These are phyloP conservation scores for Cercopithecus neglectus DNA, from an alignment of 2,797 vertebrate genomes.

Conservation along the genomic window DNA sequence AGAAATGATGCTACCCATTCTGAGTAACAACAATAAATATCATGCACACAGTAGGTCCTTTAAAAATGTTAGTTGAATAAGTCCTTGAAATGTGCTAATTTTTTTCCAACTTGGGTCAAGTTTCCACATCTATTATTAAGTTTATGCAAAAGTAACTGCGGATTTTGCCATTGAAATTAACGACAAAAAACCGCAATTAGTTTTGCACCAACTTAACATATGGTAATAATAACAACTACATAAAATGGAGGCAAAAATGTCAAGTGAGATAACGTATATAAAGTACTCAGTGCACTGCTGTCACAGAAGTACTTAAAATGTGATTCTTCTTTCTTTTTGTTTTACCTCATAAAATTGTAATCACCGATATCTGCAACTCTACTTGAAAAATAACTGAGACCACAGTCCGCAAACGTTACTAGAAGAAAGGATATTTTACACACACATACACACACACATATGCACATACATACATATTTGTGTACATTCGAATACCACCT, in stretches of 20 bases:
- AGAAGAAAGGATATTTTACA: not conserved
- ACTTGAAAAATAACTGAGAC: not conserved
- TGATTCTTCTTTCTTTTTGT: not conserved
- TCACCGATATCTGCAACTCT: not conserved
- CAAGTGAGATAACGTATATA: not conserved
- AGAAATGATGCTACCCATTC: not conserved
- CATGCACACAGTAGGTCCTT: not conserved
- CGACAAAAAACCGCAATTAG: not conserved
- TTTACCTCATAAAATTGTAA: not conserved
- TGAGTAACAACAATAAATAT: not conserved
- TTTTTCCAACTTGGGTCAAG: not conserved
- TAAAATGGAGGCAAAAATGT: not conserved
- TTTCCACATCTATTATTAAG: not conserved
- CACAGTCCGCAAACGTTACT: not conserved
- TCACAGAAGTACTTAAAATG: not conserved
- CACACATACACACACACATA: not conserved
- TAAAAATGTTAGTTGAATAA: not conserved
- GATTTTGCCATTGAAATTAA: not conserved
- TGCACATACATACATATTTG: not conserved
- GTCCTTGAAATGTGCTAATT: not conserved
- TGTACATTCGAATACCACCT: not conserved
- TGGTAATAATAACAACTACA: not conserved
- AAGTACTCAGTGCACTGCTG: not conserved
- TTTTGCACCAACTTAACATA: not conserved
- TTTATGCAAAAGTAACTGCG: not conserved